These are phyloP conservation scores for Chiloscyllium plagiosum DNA, from an alignment of 2,113 vertebrate genomes.

Conservation along the genomic window DNA sequence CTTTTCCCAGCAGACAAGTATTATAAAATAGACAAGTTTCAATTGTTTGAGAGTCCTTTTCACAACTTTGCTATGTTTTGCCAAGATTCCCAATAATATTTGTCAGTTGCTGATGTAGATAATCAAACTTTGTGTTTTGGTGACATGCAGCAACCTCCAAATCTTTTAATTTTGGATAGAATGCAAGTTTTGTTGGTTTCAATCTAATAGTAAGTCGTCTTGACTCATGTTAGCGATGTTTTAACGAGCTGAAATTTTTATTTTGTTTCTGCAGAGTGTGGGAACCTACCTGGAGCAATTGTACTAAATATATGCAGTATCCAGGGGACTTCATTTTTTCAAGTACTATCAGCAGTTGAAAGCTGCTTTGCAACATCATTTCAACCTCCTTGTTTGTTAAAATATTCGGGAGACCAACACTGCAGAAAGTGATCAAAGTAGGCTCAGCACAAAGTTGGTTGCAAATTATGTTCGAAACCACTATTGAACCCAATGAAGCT, in stretches of 20 bases:
- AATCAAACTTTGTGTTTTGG: neutral
- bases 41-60: neutral
- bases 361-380: conserved; percentile 45
- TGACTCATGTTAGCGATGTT: neutral
- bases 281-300: conserved; percentile 80
- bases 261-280: conserved; percentile 61
- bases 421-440: conserved; percentile 45
- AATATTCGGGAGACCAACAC: conserved; percentile 22
- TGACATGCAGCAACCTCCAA: neutral
- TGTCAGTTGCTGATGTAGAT: neutral
- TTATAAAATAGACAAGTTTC: neutral
- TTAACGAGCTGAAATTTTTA: conserved; percentile 4
- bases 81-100: neutral
- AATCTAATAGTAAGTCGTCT: neutral
- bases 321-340: conserved; percentile 36
- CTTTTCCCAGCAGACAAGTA: neutral
- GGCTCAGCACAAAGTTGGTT: conserved; percentile 47
- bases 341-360: conserved; percentile 36
- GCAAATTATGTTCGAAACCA: conserved; percentile 56
- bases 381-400: conserved; percentile 9
- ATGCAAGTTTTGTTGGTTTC: neutral
- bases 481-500: conserved; percentile 57
- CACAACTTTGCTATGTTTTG: neutral
- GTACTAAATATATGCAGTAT: conserved; percentile 52
- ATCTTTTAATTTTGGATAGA: neutral